phyloP scores from a whole-genome alignment of 2,113 vertebrate species.

The Casuarius casuarius region DNA sequence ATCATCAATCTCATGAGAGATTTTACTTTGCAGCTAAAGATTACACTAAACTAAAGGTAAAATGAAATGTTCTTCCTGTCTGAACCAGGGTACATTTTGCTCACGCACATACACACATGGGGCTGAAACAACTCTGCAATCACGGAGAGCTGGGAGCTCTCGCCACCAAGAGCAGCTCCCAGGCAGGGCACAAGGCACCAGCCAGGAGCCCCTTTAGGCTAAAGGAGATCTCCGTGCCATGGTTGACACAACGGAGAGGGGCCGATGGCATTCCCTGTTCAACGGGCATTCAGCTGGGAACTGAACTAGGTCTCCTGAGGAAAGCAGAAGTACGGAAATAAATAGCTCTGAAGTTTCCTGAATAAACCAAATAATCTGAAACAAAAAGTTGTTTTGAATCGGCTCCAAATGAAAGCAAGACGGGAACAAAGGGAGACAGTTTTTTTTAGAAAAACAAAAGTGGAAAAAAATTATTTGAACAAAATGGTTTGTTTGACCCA shows the following conservation, averaged over 20 bases:
- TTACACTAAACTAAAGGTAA: not conserved
- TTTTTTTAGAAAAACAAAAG: not conserved
- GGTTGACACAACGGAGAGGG: not conserved
- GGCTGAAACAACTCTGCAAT: not conserved
- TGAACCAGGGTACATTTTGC: not conserved
- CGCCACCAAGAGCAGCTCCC: not conserved
- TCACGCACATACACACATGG: accelerated
- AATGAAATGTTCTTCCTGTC: not conserved
- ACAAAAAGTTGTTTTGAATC: not conserved
- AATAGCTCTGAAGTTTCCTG: not conserved
- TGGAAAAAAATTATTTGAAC: not conserved
- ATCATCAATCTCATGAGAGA: not conserved
- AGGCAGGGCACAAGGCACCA: not conserved
- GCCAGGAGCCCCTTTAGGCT: not conserved
- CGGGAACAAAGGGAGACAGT: not conserved
- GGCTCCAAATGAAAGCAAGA: not conserved
- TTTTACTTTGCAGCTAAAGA: not conserved
- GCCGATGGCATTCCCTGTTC: not conserved
- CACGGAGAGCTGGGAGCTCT: not conserved
- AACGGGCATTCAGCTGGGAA: not conserved
- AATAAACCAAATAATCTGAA: not conserved
- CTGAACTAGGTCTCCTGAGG: accelerated
- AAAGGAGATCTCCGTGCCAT: not conserved
- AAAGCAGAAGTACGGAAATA: not conserved
- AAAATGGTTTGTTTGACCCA: not conserved